These are phyloP conservation scores for Magallana gigas DNA, from an alignment of 1,140 invertebrate genomes.

Conservation along the genomic window DNA sequence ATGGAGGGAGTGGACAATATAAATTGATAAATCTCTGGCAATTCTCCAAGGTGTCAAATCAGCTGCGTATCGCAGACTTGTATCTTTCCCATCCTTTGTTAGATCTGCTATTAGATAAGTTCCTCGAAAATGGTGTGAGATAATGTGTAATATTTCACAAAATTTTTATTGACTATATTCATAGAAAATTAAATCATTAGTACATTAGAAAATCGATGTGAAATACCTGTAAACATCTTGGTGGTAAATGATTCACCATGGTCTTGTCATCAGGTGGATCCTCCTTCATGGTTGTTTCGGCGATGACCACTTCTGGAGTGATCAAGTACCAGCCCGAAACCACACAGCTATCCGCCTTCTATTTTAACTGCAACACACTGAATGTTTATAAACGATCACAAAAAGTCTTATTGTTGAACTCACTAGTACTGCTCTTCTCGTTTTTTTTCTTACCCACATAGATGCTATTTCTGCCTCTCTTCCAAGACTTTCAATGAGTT, in stretches of 20 bases:
- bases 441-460: neutral
- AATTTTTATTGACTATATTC: too few species aligned
- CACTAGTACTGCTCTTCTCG: neutral
- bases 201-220: too few species aligned
- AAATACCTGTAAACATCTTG: too few species aligned
- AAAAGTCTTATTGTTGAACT: neutral
- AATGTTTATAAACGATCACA: neutral
- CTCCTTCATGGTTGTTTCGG: neutral
- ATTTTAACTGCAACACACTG: neutral
- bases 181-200: too few species aligned
- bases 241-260: neutral
- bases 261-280: neutral
- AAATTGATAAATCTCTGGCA: too few species aligned
- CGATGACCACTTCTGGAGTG: neutral
- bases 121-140: too few species aligned
- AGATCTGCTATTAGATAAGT: too few species aligned
- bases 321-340: constrained; percentile 10
- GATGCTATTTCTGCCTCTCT: neutral
- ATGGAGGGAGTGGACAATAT: too few species aligned
- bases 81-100: too few species aligned
- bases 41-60: too few species aligned
- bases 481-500: neutral
- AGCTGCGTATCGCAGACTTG: too few species aligned
- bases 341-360: constrained; percentile 1
- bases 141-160: too few species aligned